Conservation (phyloP, 2,888 invertebrate genomes). For the Tachystola acroxantha region DNA sequence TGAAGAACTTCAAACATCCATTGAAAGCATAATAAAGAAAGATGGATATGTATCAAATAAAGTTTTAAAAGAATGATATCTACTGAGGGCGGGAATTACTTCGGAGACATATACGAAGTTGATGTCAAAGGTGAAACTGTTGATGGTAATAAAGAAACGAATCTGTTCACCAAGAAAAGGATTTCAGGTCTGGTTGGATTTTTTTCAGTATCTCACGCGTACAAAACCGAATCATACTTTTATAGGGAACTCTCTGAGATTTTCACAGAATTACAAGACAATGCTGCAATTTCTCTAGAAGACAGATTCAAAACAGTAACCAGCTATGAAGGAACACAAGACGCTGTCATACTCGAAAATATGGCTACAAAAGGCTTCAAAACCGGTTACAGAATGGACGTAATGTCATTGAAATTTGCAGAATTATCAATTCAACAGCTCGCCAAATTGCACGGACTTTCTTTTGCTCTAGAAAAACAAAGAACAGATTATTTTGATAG, state of each 20-base stretch:
- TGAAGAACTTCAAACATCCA: conserved; percentile 9
- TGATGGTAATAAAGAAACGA: conserved; percentile 23
- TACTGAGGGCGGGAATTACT: conserved; percentile 33
- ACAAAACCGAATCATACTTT: conserved; percentile 33
- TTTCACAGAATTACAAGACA: conserved; percentile 32
- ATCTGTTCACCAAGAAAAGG: conserved; percentile 44
- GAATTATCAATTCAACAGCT: conserved; percentile 27
- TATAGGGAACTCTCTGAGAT: conserved; percentile 38
- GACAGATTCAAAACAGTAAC: conserved; percentile 35
- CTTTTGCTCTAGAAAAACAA: conserved; percentile 27
- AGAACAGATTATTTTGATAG: conserved; percentile 23
- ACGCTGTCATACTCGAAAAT: conserved; percentile 45
- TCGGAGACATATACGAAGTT: conserved; percentile 36
- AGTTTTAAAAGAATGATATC: conserved; percentile 24
- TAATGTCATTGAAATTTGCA: too few relatives aligned
- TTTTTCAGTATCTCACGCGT: conserved; percentile 30
- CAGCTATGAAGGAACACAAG: conserved; percentile 26
- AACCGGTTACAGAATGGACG: too few relatives aligned
- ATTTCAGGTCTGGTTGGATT: conserved; percentile 23
- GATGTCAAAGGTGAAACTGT: conserved; percentile 28
- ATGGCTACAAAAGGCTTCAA: too few relatives aligned
- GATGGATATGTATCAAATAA: conserved; percentile 24
- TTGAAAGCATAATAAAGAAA: conserved; percentile 21
- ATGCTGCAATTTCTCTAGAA: conserved; percentile 28
- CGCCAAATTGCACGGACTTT: conserved; percentile 36